Conservation (phyloP, 1,140 invertebrate genomes). For the Drosophila guanche region DNA sequence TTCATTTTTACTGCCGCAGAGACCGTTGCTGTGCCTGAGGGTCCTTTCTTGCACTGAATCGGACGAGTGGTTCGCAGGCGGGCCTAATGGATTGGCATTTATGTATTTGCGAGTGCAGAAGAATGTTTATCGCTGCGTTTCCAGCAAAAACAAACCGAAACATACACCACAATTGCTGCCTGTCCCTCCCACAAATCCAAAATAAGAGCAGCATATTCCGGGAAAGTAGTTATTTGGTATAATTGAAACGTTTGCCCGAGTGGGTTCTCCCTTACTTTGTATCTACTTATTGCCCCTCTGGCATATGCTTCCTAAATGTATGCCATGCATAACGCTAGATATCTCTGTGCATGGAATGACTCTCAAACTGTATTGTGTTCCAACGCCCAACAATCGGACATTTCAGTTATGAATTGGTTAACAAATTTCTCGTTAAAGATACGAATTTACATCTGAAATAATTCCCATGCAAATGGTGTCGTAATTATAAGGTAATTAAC, state of each 20-base stretch:
- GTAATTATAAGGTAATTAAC: constrained; percentile 72
- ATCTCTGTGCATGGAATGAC: background rate
- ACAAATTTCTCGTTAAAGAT: constrained; percentile 10
- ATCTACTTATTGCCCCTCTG: too few species aligned
- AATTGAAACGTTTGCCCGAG: constrained; percentile 21
- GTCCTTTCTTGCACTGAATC: constrained; percentile 61
- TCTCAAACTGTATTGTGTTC: background rate
- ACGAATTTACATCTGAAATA: constrained; percentile 3
- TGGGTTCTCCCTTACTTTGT: background rate
- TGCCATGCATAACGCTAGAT: background rate
- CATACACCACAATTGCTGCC: constrained; percentile 35
- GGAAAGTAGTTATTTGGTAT: background rate
- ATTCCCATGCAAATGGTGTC: constrained; percentile 31
- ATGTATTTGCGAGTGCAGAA: constrained; percentile 55
- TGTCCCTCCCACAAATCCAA: background rate
- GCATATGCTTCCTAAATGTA: background rate
- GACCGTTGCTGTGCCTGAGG: constrained; percentile 22
- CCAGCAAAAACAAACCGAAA: too few species aligned
- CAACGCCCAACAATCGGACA: background rate
- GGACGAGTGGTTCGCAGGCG: constrained; percentile 52
- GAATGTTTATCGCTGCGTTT: constrained; percentile 48
- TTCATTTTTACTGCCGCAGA: constrained; percentile 46
- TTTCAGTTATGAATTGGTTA: constrained; percentile 14
- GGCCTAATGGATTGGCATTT: constrained; percentile 75
- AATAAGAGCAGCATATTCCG: too few species aligned